Conservation (phyloP, 2,888 invertebrate genomes). For the Aromia moschata region DNA sequence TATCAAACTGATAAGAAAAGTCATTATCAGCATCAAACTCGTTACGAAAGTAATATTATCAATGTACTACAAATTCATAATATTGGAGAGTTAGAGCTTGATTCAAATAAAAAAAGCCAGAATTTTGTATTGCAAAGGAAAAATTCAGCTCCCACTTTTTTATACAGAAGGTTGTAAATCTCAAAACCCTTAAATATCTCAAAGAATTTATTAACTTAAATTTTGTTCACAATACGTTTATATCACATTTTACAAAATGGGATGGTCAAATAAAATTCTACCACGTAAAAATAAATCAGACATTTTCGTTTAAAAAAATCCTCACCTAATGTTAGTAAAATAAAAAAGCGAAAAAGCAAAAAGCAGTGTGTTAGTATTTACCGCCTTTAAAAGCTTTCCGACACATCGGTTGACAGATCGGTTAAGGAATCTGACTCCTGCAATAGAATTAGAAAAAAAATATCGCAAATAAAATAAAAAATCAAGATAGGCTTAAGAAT, state of each 20-base stretch:
- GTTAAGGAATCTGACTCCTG: conserved; percentile 54
- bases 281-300: neutral
- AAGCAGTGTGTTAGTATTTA: conserved; percentile 51
- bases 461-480: conserved; percentile 39
- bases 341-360: conserved; percentile 35
- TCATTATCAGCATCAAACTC: too few relatives aligned
- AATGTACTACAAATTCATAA: too few relatives aligned
- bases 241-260: too few relatives aligned
- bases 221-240: neutral
- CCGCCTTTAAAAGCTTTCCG: conserved; percentile 49
- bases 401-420: conserved; percentile 48
- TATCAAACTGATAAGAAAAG: too few relatives aligned
- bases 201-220: neutral
- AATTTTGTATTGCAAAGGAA: too few relatives aligned
- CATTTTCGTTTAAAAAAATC: conserved; percentile 16
- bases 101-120: too few relatives aligned
- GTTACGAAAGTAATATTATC: too few relatives aligned
- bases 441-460: conserved; percentile 43
- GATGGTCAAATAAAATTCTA: too few relatives aligned
- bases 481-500: conserved; percentile 17
- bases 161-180: conserved; percentile 1
- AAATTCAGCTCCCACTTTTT: too few relatives aligned
- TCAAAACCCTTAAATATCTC: neutral
- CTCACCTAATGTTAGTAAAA: conserved; percentile 15
- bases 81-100: too few relatives aligned